phyloP scores from a whole-genome alignment of 2,113 vertebrate species.

The Anas platyrhynchos region DNA sequence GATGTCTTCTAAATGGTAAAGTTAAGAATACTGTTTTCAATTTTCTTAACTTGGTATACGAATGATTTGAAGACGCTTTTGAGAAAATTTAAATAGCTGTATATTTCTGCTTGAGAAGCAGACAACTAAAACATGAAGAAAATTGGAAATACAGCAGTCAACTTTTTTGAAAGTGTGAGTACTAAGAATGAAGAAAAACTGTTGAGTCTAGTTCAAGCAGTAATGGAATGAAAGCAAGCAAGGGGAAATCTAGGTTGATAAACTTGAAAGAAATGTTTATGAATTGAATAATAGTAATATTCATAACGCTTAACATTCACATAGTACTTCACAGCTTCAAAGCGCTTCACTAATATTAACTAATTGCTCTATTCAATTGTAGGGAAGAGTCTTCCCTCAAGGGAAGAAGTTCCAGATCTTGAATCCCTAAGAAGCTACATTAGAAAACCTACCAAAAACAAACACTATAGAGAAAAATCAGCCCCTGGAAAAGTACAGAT shows the following conservation, averaged over 20 bases:
- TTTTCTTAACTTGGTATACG: not conserved
- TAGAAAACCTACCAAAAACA: slow-evolving; percentile 52
- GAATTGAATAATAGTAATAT: slow-evolving; percentile 39
- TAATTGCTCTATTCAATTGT: slow-evolving; percentile 55
- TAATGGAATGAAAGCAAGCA: slow-evolving; percentile 29
- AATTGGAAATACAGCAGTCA: not conserved
- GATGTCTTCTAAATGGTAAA: not conserved
- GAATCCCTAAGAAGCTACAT: slow-evolving; percentile 40
- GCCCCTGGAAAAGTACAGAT: slow-evolving; percentile 28
- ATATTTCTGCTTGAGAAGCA: slow-evolving; percentile 3
- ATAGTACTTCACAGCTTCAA: slow-evolving; percentile 57
- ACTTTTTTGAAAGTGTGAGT: not conserved
- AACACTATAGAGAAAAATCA: slow-evolving; percentile 26
- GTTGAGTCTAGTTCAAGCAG: not conserved
- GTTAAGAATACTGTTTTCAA: not conserved
- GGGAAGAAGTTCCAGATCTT: slow-evolving; percentile 25
- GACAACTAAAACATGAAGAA: not conserved
- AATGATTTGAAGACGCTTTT: slow-evolving; percentile 11
- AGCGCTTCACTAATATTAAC: slow-evolving; percentile 56
- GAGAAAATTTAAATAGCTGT: slow-evolving; percentile 10
- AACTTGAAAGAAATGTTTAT: slow-evolving; percentile 50
- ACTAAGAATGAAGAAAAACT: not conserved
- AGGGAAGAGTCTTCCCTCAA: slow-evolving; percentile 22
- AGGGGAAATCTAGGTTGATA: slow-evolving; percentile 40
- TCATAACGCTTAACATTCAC: slow-evolving; percentile 60